Percentiles rank a stretch among this genome's conserved stretches.
Evolutionary conservation across 1,140 invertebrate species (phyloP).

Genomic region (Hycleus phaleratus): DNA sequence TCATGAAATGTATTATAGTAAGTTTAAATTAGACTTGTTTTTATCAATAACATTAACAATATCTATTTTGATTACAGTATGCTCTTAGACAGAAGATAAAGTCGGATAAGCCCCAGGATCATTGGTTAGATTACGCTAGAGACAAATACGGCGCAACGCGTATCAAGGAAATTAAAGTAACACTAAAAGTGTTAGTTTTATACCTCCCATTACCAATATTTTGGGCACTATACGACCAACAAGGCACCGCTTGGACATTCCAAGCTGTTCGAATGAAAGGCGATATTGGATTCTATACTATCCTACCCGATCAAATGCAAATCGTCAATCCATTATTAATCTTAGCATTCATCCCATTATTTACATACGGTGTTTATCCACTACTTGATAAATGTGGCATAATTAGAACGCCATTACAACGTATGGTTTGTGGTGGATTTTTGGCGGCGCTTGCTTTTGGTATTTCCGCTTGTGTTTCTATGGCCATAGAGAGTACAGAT

Average conservation of each 20-base stretch:
- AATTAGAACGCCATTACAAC: conserved; percentile 61
- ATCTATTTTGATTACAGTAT: conserved; percentile 35
- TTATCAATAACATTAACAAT: neutral
- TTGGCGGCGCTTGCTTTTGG: conserved; percentile 77
- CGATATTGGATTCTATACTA: conserved; percentile 53
- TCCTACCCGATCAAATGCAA: conserved; percentile 86
- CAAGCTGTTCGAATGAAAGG: conserved; percentile 90
- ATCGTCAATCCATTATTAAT: conserved; percentile 82
- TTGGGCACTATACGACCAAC: conserved; percentile 83
- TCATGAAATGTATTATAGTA: conserved; percentile 58
- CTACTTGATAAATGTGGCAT: conserved; percentile 47
- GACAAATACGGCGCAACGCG: conserved; percentile 60
- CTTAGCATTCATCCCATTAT: conserved; percentile 78
- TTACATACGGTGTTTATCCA: conserved; percentile 64
- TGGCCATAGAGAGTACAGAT: conserved; percentile 52
- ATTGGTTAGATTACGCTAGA: conserved; percentile 78
- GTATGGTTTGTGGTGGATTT: conserved; percentile 73
- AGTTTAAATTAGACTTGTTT: too few species aligned
- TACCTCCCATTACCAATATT: conserved; percentile 82
- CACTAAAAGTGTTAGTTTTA: conserved; percentile 64
- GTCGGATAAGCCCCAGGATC: conserved; percentile 48
- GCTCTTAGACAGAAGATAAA: conserved; percentile 41
- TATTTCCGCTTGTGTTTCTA: conserved; percentile 58
- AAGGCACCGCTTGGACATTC: conserved; percentile 91
- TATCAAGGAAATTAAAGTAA: conserved; percentile 67